phyloP scores from a whole-genome alignment of 2,888 invertebrate species.

The Coleophora flavipennella region DNA sequence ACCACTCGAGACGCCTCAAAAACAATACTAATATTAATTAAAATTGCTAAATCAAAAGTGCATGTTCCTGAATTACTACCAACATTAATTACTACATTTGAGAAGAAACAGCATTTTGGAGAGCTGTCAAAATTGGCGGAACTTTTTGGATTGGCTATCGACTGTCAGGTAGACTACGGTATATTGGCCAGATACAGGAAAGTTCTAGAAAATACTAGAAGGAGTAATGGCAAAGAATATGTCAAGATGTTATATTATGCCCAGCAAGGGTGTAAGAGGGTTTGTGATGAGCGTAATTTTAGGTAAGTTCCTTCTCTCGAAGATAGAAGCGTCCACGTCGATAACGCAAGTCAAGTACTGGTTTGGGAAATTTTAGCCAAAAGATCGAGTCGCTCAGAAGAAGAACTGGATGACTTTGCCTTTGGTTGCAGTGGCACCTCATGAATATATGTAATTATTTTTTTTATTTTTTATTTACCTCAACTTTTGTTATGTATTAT shows the following conservation, averaged over 20 bases:
- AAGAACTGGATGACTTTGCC: too few relatives aligned
- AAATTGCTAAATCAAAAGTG: conserved; percentile 23
- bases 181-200: conserved; percentile 20
- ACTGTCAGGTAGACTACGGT: conserved; percentile 5
- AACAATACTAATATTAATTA: conserved; percentile 19
- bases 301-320: conserved; percentile 28
- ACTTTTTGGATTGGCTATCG: conserved; percentile 28
- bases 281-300: conserved; percentile 32
- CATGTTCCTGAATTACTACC: conserved; percentile 25
- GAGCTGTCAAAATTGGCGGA: conserved; percentile 21
- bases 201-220: conserved; percentile 20
- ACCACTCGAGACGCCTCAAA: conserved; percentile 1
- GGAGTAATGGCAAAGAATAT: conserved; percentile 21
- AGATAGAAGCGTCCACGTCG: too few relatives aligned
- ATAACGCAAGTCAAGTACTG: too few relatives aligned
- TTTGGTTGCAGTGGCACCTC: too few relatives aligned
- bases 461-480: too few relatives aligned
- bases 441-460: too few relatives aligned
- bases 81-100: conserved; percentile 13
- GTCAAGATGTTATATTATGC: conserved; percentile 33
- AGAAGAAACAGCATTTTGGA: conserved; percentile 7
- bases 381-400: too few relatives aligned
- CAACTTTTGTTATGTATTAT: too few relatives aligned
- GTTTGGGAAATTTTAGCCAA: too few relatives aligned
- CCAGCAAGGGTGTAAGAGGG: conserved; percentile 20